These are phyloP conservation scores for Palythoa caribaeorum DNA, from an alignment of 92 coral and sea anemone genomes.

Conservation along the genomic window DNA sequence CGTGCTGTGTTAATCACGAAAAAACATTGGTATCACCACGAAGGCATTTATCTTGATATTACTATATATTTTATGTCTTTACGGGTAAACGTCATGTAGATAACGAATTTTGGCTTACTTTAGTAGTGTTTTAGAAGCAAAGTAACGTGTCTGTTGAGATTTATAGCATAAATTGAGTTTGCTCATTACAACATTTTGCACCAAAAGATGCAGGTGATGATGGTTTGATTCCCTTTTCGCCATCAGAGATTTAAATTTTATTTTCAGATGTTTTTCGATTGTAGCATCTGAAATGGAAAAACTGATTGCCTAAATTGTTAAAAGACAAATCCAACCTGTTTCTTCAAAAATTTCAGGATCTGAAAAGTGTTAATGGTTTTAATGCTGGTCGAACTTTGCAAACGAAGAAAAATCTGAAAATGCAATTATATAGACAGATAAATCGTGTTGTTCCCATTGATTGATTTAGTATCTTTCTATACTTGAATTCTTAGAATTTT, in stretches of 20 bases:
- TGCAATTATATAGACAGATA: neutral
- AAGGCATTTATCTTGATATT: slow-evolving; percentile 5
- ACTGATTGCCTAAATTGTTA: neutral
- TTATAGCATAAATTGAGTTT: neutral
- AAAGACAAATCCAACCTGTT: neutral
- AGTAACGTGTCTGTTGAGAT: neutral
- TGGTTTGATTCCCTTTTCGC: slow-evolving; percentile 14
- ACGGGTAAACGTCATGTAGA: slow-evolving; percentile 25
- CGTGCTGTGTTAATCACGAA: slow-evolving; percentile 48
- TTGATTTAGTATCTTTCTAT: neutral
- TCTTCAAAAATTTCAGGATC: neutral
- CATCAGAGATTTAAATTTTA: slow-evolving; percentile 18
- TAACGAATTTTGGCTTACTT: neutral
- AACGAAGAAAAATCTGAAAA: neutral
- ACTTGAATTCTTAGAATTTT: slow-evolving; percentile 28
- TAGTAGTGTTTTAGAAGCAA: neutral
- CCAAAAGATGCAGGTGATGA: slow-evolving; percentile 32
- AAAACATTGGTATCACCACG: neutral
- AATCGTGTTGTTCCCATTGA: slow-evolving; percentile 17
- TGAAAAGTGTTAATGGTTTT: neutral
- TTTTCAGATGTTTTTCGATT: slow-evolving; percentile 26
- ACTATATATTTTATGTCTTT: neutral
- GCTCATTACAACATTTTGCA: neutral
- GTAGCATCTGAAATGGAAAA: neutral
- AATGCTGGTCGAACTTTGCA: neutral